Conservation (phyloP, 2,888 invertebrate species). For the Papilio demoleus region DNA sequence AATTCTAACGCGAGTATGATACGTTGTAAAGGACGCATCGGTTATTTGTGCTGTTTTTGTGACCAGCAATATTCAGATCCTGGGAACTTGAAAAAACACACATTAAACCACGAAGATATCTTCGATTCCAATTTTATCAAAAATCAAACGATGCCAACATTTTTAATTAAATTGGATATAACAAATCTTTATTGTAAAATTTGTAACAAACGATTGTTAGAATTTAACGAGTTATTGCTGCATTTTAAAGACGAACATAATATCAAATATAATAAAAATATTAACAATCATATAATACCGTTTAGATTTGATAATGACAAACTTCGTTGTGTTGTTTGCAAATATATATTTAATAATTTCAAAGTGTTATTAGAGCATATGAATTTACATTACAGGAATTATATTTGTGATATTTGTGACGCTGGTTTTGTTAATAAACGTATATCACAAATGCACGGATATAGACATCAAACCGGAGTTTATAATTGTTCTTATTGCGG, state of each 20-base stretch:
- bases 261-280: slow-evolving; percentile 50
- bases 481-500: slow-evolving; percentile 67
- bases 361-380: slow-evolving; percentile 61
- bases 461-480: slow-evolving; percentile 58
- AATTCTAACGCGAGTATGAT: slow-evolving; percentile 67
- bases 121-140: slow-evolving; percentile 56
- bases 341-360: slow-evolving; percentile 53
- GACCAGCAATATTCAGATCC: slow-evolving; percentile 60
- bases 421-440: slow-evolving; percentile 57
- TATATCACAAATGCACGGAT: slow-evolving; percentile 56
- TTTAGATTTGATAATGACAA: slow-evolving; percentile 56
- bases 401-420: slow-evolving; percentile 58
- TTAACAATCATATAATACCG: slow-evolving; percentile 56
- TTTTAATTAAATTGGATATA: slow-evolving; percentile 46
- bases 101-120: slow-evolving; percentile 54
- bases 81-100: slow-evolving; percentile 60
- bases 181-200: slow-evolving; percentile 44
- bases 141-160: slow-evolving; percentile 34
- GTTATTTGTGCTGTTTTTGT: slow-evolving; percentile 68
- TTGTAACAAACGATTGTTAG: slow-evolving; percentile 42
- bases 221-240: slow-evolving; percentile 49
- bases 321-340: slow-evolving; percentile 57
- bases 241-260: slow-evolving; percentile 54
- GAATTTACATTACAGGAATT: slow-evolving; percentile 61
- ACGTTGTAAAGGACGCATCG: slow-evolving; percentile 55